Percentiles rank a stretch among this genome's conserved stretches.
These are phyloP conservation scores for Apomyelois bistriatella DNA, from an alignment of 2,888 invertebrate species.

Conservation along the genomic window DNA sequence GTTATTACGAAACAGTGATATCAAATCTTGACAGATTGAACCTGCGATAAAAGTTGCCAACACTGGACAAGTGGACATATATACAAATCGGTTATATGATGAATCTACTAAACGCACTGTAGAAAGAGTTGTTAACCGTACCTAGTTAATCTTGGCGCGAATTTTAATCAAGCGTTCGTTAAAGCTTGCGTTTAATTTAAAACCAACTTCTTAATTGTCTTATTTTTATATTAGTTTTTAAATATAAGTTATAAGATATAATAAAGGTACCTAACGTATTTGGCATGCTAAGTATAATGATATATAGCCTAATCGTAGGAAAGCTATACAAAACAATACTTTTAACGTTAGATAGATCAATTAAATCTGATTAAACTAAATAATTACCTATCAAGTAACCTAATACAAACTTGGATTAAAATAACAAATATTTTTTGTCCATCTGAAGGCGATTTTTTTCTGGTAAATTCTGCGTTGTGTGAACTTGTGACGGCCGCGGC, in stretches of 20 bases:
- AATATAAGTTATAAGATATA: too few species aligned
- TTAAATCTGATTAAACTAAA: too few species aligned
- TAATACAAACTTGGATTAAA: too few species aligned
- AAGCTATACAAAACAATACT: too few species aligned
- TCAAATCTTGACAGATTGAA: conserved; percentile 55
- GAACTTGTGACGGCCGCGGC: not conserved
- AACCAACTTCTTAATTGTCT: not conserved
- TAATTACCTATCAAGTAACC: too few species aligned
- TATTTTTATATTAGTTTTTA: too few species aligned
- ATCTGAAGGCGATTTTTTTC: not conserved
- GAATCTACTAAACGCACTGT: conserved; percentile 16
- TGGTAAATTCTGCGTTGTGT: not conserved
- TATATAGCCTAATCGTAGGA: too few species aligned
- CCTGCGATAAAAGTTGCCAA: conserved; percentile 35
- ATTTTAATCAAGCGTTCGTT: conserved; percentile 30
- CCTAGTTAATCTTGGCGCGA: conserved; percentile 43
- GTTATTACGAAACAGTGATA: conserved; percentile 44
- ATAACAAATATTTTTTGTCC: too few species aligned
- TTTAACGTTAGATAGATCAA: too few species aligned
- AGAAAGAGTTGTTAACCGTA: conserved; percentile 21
- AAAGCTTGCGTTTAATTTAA: not conserved
- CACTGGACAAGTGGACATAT: conserved; percentile 29
- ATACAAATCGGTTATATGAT: conserved; percentile 4
- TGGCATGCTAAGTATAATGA: too few species aligned
- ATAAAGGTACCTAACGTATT: too few species aligned